Evolutionary conservation across 2,888 invertebrate species (phyloP).

Genomic region (Megamerina dolium): DNA sequence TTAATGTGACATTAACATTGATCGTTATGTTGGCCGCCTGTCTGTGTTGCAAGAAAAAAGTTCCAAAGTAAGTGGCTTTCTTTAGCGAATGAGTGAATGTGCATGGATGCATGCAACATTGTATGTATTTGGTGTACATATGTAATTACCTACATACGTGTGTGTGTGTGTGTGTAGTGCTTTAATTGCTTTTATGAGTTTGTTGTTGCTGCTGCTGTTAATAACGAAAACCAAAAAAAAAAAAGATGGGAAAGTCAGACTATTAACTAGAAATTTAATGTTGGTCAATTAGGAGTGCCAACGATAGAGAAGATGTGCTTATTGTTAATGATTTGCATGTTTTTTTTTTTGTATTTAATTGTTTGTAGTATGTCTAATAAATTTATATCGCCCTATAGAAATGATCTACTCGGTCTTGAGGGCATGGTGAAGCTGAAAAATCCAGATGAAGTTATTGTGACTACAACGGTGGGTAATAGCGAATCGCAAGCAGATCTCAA

Average conservation of each 20-base stretch:
- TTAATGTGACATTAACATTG: conserved; percentile 45
- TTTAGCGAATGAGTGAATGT: background rate
- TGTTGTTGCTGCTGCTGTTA: conserved; percentile 1
- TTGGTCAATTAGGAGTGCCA: no score
- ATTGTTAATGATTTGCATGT: no score
- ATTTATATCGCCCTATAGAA: conserved; percentile 48
- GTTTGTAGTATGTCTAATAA: no score
- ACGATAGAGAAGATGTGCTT: no score
- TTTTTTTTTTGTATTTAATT: no score
- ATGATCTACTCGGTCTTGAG: conserved; percentile 64
- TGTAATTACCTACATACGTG: no score
- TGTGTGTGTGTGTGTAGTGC: no score
- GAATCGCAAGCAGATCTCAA: conserved; percentile 45
- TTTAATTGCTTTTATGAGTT: background rate
- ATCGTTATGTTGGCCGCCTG: conserved; percentile 59
- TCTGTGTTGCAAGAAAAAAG: conserved; percentile 68
- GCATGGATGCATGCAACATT: no score
- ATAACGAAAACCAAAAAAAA: no score
- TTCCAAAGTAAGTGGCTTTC: conserved; percentile 60
- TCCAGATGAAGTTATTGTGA: conserved; percentile 57
- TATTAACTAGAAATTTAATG: no score
- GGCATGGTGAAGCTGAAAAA: conserved; percentile 69
- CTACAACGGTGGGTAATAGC: conserved; percentile 32
- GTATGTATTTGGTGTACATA: no score
- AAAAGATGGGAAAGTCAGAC: conserved; percentile 28